These are phyloP conservation scores for Sebastes oblongus DNA, from an alignment of 2,797 vertebrate genomes.

Conservation along the genomic window DNA sequence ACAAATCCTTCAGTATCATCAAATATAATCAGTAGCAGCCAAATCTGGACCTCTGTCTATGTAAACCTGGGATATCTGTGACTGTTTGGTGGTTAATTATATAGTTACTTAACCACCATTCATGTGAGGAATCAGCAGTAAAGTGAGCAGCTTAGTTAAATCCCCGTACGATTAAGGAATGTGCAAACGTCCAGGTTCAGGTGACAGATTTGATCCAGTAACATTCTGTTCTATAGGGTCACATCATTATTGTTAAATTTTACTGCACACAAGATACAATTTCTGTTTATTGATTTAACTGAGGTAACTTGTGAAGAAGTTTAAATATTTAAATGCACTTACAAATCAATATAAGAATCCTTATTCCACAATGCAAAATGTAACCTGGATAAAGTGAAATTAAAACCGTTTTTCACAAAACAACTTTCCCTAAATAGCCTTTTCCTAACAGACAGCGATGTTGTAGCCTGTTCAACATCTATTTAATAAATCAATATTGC, in stretches of 20 bases:
- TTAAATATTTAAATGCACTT: neutral
- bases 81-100: neutral
- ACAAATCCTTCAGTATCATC: neutral
- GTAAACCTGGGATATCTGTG: neutral
- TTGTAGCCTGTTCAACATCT: neutral
- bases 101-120: neutral
- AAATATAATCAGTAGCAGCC: neutral
- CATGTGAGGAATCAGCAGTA: neutral
- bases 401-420: neutral
- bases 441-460: too few species aligned
- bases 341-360: neutral
- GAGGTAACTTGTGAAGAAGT: neutral
- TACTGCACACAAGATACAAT: neutral
- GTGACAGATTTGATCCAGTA: neutral
- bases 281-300: neutral
- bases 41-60: neutral
- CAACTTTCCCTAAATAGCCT: neutral
- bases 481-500: too few species aligned
- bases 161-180: neutral
- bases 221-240: neutral
- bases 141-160: neutral
- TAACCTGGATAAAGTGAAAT: neutral
- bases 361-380: neutral
- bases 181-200: neutral
- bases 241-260: neutral